Evolutionary conservation across 1,140 invertebrate species (phyloP).

Genomic region (Latrodectus geometricus): DNA sequence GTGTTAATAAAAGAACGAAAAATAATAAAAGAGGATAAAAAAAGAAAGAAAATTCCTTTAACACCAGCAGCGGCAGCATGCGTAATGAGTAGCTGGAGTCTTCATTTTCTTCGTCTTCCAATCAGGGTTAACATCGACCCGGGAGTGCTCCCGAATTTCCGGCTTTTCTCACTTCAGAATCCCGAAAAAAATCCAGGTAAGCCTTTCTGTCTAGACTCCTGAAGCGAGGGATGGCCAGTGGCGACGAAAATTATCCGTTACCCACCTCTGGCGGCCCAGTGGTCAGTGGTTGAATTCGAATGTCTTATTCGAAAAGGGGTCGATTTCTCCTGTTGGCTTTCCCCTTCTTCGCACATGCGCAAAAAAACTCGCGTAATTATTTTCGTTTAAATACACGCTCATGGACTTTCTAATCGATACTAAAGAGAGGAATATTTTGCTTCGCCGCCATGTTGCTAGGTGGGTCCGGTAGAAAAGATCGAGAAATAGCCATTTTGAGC

Average conservation of each 20-base stretch:
- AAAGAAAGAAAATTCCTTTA: slow-evolving; percentile 56
- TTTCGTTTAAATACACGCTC: slow-evolving; percentile 60
- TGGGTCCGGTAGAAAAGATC: background rate
- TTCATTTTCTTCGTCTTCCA: slow-evolving; percentile 61
- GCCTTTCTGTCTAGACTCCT: slow-evolving; percentile 23
- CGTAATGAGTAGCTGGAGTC: slow-evolving; percentile 55
- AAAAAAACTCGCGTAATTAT: slow-evolving; percentile 58
- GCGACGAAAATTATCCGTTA: slow-evolving; percentile 6
- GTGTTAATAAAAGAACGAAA: slow-evolving; percentile 62
- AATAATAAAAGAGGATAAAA: slow-evolving; percentile 56
- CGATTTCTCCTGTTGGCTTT: slow-evolving; percentile 19
- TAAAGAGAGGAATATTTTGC: slow-evolving; percentile 7
- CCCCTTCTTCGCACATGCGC: slow-evolving; percentile 50
- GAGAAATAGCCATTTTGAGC: background rate
- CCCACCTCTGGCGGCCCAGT: slow-evolving; percentile 33
- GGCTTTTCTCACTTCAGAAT: slow-evolving; percentile 9
- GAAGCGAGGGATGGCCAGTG: slow-evolving; percentile 18
- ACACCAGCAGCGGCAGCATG: slow-evolving; percentile 59
- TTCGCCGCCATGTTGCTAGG: slow-evolving; percentile 51
- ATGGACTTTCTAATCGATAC: slow-evolving; percentile 49
- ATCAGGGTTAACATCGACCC: slow-evolving; percentile 60
- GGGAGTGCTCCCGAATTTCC: slow-evolving; percentile 42
- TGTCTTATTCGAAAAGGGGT: slow-evolving; percentile 55
- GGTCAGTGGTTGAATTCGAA: slow-evolving; percentile 55
- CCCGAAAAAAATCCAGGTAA: slow-evolving; percentile 58